phyloP scores from a whole-genome alignment of 2,797 vertebrate genomes.

The Podarcis siculus region DNA sequence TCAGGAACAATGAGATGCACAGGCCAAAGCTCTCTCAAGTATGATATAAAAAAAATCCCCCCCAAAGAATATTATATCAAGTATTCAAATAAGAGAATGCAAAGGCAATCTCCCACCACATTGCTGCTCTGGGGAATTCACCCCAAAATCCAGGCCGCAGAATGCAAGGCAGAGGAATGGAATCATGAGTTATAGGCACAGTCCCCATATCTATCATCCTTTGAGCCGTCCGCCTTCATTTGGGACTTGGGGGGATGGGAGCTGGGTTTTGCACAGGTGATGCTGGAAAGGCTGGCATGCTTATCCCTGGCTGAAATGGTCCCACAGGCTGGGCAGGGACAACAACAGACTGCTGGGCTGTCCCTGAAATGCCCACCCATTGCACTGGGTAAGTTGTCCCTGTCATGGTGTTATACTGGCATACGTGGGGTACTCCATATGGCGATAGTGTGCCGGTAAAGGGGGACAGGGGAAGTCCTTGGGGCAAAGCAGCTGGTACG shows the following conservation, averaged over 20 bases:
- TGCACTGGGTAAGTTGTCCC: slow-evolving; percentile 68
- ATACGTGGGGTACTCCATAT: slow-evolving; percentile 81
- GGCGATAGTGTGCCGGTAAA: slow-evolving; percentile 74
- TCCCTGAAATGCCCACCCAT: slow-evolving; percentile 69
- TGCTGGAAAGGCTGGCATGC: slow-evolving; percentile 63
- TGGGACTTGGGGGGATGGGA: slow-evolving; percentile 71
- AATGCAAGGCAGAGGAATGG: slow-evolving; percentile 51
- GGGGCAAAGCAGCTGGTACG: slow-evolving; percentile 74
- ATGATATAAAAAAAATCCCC: slow-evolving; percentile 36
- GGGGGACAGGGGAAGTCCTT: slow-evolving; percentile 72
- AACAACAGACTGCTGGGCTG: slow-evolving; percentile 60
- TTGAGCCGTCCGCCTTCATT: slow-evolving; percentile 56
- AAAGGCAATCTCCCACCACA: slow-evolving; percentile 24
- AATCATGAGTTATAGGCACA: slow-evolving; percentile 46
- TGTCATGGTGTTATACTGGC: slow-evolving; percentile 68
- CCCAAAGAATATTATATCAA: slow-evolving; percentile 57
- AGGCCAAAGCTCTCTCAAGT: slow-evolving; percentile 65
- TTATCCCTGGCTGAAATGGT: slow-evolving; percentile 68
- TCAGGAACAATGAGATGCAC: slow-evolving; percentile 59
- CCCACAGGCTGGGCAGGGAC: slow-evolving; percentile 65
- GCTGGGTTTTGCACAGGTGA: slow-evolving; percentile 69
- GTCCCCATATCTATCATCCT: slow-evolving; percentile 45
- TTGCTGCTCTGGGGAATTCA: slow-evolving; percentile 23
- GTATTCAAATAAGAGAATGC: slow-evolving; percentile 71
- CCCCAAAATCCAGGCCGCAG: slow-evolving; percentile 34